Conservation (phyloP, 2,888 invertebrate species). For the Oligia latruncula region DNA sequence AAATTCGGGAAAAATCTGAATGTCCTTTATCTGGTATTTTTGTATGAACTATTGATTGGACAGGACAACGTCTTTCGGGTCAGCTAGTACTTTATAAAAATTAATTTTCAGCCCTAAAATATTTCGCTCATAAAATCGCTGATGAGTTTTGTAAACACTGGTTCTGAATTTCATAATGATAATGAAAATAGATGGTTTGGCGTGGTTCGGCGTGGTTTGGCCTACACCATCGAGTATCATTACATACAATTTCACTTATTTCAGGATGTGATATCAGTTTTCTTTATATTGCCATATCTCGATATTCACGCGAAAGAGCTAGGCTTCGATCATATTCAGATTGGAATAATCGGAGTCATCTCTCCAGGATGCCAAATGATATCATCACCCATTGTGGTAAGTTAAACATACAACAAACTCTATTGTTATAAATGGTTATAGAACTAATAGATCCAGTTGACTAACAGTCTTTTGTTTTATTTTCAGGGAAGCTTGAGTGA, state of each 20-base stretch:
- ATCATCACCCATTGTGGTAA: constrained; percentile 51
- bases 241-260: constrained; percentile 42
- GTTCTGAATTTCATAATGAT: no score
- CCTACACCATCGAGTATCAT: no score
- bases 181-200: neutral
- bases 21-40: no score
- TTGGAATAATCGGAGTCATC: constrained; percentile 38
- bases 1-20: no score
- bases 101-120: neutral
- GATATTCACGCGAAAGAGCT: constrained; percentile 30
- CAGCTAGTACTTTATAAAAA: neutral
- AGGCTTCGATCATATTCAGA: constrained; percentile 48
- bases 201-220: neutral
- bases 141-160: no score
- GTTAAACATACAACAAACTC: neutral
- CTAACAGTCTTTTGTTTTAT: constrained; percentile 26
- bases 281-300: constrained; percentile 42
- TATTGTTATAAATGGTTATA: neutral
- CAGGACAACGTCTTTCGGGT: no score
- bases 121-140: neutral
- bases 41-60: no score
- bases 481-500: constrained; percentile 90
- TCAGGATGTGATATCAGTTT: constrained; percentile 74
- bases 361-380: constrained; percentile 39
- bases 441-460: neutral